Conservation (phyloP, 2,888 invertebrate genomes). For the Ernsta delagoae region DNA sequence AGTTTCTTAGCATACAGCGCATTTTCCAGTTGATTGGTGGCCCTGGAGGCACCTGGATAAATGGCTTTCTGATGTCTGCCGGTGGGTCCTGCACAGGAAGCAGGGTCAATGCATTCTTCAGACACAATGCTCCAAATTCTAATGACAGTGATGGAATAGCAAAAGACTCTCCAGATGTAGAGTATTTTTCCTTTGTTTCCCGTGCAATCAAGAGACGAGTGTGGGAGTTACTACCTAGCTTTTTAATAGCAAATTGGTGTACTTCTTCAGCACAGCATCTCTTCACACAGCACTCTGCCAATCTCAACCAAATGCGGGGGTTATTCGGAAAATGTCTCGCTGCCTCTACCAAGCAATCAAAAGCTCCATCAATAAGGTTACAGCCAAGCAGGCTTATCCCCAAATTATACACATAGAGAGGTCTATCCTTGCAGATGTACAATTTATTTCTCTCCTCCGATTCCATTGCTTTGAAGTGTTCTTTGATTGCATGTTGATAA, state of each 20-base stretch:
- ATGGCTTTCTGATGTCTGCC: conserved; percentile 57
- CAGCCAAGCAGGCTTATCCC: conserved; percentile 93
- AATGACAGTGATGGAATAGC: conserved; percentile 95
- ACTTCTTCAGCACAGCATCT: conserved; percentile 86
- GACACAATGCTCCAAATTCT: conserved; percentile 95
- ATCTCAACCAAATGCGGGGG: conserved; percentile 95
- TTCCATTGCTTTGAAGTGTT: conserved; percentile 85
- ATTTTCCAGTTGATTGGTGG: conserved; percentile 86
- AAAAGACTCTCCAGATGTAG: conserved; percentile 87
- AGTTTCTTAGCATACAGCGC: conserved; percentile 85
- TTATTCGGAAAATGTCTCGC: conserved; percentile 94
- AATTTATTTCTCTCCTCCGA: conserved; percentile 71
- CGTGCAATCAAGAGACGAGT: conserved; percentile 69
- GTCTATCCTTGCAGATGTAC: conserved; percentile 76
- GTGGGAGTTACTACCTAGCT: conserved; percentile 77
- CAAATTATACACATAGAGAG: conserved; percentile 91
- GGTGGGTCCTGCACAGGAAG: conserved; percentile 85
- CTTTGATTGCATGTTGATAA: conserved; percentile 91
- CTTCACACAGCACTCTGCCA: conserved; percentile 96
- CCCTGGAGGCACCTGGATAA: conserved; percentile 85
- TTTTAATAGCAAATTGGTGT: conserved; percentile 73
- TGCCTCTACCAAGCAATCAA: conserved; percentile 95
- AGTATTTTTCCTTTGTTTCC: conserved; percentile 72
- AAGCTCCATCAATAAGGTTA: conserved; percentile 92
- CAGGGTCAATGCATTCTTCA: conserved; percentile 92